phyloP scores from a whole-genome alignment of 1,140 invertebrate species.

The Scaptodrosophila lebanonensis region DNA sequence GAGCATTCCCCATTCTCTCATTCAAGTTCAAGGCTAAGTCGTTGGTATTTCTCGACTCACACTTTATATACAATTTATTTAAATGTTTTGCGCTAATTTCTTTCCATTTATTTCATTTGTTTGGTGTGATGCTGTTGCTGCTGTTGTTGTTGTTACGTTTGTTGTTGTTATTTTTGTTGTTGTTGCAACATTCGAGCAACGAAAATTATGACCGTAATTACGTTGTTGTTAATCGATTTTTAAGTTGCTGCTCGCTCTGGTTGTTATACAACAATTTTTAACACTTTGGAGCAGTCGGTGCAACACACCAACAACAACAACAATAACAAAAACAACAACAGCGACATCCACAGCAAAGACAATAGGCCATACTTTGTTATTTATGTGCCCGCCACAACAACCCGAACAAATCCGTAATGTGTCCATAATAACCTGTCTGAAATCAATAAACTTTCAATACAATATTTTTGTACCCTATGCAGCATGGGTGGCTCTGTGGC shows the following conservation, averaged over 20 bases:
- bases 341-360: slow-evolving; percentile 12
- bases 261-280: slow-evolving; percentile 67
- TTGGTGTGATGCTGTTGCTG: not conserved
- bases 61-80: slow-evolving; percentile 7
- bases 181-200: slow-evolving; percentile 60
- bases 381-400: slow-evolving; percentile 11
- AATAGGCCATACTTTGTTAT: slow-evolving; percentile 32
- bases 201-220: slow-evolving; percentile 66
- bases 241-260: slow-evolving; percentile 46
- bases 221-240: slow-evolving; percentile 68
- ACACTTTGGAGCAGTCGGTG: slow-evolving; percentile 61
- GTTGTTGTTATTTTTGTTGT: slow-evolving; percentile 43
- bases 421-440: slow-evolving; percentile 18
- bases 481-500: too few species aligned
- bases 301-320: too few species aligned
- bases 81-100: slow-evolving; percentile 32
- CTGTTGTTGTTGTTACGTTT: slow-evolving; percentile 4
- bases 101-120: slow-evolving; percentile 35
- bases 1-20: not conserved
- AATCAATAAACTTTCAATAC: slow-evolving; percentile 53
- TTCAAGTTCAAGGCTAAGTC: slow-evolving; percentile 66
- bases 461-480: too few species aligned
- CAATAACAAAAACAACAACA: not conserved
- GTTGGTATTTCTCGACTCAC: slow-evolving; percentile 44
- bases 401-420: slow-evolving; percentile 33